A percentile compares a stretch with the other conserved stretches of the same genome.
These are phyloP conservation scores for Sigmodon hispidus DNA, from an alignment of 2,113 vertebrate genomes.

Conservation along the genomic window DNA sequence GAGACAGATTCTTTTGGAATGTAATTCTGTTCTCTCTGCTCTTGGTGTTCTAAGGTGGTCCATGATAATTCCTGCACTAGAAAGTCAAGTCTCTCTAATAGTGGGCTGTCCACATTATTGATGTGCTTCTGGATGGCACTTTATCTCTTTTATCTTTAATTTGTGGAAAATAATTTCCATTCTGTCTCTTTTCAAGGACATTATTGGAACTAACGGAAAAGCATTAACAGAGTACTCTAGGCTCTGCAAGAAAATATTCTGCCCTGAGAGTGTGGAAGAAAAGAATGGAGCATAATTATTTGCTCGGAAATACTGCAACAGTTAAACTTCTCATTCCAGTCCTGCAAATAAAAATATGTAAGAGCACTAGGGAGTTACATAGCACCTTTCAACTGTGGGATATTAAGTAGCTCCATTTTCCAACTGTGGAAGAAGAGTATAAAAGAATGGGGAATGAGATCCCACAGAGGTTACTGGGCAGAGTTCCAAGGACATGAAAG, in stretches of 20 bases:
- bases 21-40: not conserved
- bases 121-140: not conserved
- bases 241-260: slow-evolving; percentile 12
- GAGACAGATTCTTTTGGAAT: slow-evolving; percentile 36
- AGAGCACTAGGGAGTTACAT: slow-evolving; percentile 63
- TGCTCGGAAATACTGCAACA: slow-evolving; percentile 62
- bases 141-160: slow-evolving; percentile 34
- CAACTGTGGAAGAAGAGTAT: slow-evolving; percentile 21
- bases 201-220: slow-evolving; percentile 41
- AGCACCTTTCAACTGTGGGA: slow-evolving; percentile 70
- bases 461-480: slow-evolving; percentile 5
- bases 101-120: not conserved
- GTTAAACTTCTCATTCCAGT: slow-evolving; percentile 55
- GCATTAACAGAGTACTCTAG: slow-evolving; percentile 50
- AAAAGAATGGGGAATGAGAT: slow-evolving; percentile 48
- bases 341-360: slow-evolving; percentile 52
- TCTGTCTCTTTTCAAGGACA: slow-evolving; percentile 46
- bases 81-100: slow-evolving; percentile 38
- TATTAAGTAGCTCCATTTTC: slow-evolving; percentile 56
- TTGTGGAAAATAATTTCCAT: slow-evolving; percentile 34
- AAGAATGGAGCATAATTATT: slow-evolving; percentile 33
- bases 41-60: slow-evolving; percentile 25
- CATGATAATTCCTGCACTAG: slow-evolving; percentile 5
- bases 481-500: slow-evolving; percentile 17
- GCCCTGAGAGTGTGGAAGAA: not conserved